These are phyloP conservation scores for Amphiprion percula DNA, from an alignment of 2,113 vertebrate genomes.

Conservation along the genomic window DNA sequence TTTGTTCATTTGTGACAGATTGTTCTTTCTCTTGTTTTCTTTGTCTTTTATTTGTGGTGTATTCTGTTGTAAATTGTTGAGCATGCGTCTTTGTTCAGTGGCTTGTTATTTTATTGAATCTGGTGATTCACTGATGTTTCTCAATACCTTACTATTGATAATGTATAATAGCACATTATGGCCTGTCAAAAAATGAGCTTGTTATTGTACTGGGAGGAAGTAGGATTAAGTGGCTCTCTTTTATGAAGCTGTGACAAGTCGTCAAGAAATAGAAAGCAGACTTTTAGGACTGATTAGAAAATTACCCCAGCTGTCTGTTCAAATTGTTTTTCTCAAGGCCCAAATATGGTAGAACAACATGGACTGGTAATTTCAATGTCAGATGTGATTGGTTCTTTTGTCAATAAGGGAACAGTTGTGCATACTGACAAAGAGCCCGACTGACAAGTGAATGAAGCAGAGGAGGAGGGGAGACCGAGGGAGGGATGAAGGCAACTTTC, in stretches of 20 bases:
- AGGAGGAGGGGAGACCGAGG: conserved; percentile 39
- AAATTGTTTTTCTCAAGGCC: conserved; percentile 54
- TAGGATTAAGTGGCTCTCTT: conserved; percentile 52
- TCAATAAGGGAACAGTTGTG: conserved; percentile 59
- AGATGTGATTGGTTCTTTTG: conserved; percentile 73
- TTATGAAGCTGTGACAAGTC: conserved; percentile 52
- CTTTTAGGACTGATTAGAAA: conserved; percentile 65
- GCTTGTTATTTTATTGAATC: conserved; percentile 44
- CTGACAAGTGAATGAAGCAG: conserved; percentile 65
- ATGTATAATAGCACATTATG: conserved; percentile 58
- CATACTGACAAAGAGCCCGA: conserved; percentile 65
- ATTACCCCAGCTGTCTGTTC: conserved; percentile 64
- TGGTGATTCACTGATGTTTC: conserved; percentile 23
- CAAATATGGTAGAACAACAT: conserved; percentile 58
- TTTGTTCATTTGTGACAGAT: neutral
- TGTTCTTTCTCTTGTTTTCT: conserved; percentile 15
- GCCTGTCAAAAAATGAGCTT: conserved; percentile 61
- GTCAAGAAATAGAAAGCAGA: conserved; percentile 66
- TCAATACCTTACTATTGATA: conserved; percentile 49
- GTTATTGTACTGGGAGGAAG: conserved; percentile 41
- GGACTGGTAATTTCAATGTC: conserved; percentile 70
- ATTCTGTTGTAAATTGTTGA: neutral
- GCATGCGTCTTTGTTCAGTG: conserved; percentile 5
- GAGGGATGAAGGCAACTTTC: conserved; percentile 35
- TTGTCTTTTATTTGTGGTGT: conserved; percentile 7